phyloP scores from a whole-genome alignment of 2,113 vertebrate species.

The Amia ocellicauda region DNA sequence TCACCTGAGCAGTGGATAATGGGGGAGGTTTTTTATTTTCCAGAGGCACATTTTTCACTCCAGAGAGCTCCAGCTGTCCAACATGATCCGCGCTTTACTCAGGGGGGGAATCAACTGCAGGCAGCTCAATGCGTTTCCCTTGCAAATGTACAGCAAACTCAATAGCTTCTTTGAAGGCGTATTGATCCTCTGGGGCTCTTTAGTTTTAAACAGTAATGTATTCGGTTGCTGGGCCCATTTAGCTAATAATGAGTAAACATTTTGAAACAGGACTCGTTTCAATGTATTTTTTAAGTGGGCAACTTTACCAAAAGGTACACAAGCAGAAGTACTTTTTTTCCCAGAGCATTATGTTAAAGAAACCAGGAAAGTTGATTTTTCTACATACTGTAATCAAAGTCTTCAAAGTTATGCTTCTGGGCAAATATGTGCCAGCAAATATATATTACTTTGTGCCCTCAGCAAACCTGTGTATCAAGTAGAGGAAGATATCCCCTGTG shows the following conservation, averaged over 20 bases:
- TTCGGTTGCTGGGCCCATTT: not conserved
- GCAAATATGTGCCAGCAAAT: not conserved
- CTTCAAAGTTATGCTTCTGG: conserved; percentile 12
- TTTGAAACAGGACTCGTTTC: too few relatives aligned
- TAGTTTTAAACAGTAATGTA: conserved; percentile 11
- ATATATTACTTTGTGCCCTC: not conserved
- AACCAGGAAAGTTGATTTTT: too few relatives aligned
- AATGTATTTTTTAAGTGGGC: too few relatives aligned
- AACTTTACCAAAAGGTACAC: too few relatives aligned
- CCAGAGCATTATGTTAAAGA: too few relatives aligned
- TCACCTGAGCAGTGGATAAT: conserved; percentile 23
- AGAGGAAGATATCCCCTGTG: too few relatives aligned
- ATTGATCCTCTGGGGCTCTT: conserved; percentile 5
- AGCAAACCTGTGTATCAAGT: too few relatives aligned
- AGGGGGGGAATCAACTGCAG: not conserved
- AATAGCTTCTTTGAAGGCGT: conserved; percentile 2
- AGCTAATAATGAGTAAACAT: not conserved
- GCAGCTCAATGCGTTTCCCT: not conserved
- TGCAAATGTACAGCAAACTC: conserved; percentile 8
- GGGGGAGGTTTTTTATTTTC: not conserved
- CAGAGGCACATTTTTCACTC: not conserved
- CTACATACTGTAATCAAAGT: not conserved
- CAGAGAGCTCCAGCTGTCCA: not conserved
- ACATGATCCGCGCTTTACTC: not conserved
- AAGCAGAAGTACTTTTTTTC: too few relatives aligned